Base-by-base conservation (phyloP, 1,140 invertebrate species). In the Dufourea novaeangliae region DNA sequence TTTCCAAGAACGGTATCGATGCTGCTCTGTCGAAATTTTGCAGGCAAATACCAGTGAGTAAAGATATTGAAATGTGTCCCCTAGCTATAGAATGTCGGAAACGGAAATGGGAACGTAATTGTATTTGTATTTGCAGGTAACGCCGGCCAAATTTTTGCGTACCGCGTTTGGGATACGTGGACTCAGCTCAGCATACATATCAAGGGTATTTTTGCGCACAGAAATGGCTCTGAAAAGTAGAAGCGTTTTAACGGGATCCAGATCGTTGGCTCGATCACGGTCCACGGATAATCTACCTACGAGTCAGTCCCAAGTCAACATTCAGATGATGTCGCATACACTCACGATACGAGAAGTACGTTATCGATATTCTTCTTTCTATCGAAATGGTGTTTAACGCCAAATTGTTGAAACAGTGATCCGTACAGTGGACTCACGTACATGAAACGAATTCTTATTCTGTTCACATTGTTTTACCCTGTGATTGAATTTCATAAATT, bases 241-340 rank as follows among this genome's bases (percentile, higher is more conserved):
- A 90, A 94, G 94, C 87, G 94, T 96, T 85, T 93, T 95, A 78
- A 94, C 94, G 72, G 95, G 95, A 70, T 94, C 95, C 32, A 94
- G 95, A 86, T 94, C 95, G 78, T 92, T 97, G 84, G 94, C 95
- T 52, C 93, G 96, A 86, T 97, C 97, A 61, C 93, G 96, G 84
- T 98, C 97, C 29, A 96, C 95, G 57, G 97, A 98, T 92, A 97
- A 97, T 93, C 92, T 98, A 82, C 97, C 97, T 70, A 97, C 96
- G 87, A 97, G 96, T 93, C 97, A 98, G 90, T 97, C 96, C 61
- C 97, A 98, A 94, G 95, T 96, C 91, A 97, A 97, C 93, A 97
- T 98, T 79, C 97, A 97, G 92, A 97, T 97, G 97, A 96, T 97
- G 94, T 98, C 97, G 22, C 96, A 97, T 88, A 98, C 97, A 52